phyloP scores from a whole-genome alignment of 2,113 vertebrate genomes.

The Chelonoidis abingdonii region DNA sequence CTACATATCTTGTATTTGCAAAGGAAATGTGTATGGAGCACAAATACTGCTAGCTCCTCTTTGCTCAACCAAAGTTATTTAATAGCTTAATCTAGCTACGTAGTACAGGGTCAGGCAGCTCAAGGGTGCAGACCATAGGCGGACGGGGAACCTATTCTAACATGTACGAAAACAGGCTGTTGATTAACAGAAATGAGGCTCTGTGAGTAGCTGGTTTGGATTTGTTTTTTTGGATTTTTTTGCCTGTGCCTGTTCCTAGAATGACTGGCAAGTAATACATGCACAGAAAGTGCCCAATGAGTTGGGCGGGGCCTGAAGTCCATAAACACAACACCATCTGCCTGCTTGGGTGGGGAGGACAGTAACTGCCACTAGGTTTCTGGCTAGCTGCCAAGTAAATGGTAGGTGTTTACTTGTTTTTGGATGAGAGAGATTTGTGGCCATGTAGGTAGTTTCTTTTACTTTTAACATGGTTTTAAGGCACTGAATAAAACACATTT shows the following conservation, averaged over 20 bases:
- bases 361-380: background rate
- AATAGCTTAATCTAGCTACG: background rate
- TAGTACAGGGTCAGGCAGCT: background rate
- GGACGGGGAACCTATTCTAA: background rate
- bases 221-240: background rate
- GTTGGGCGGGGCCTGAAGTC: slow-evolving; percentile 15
- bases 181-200: background rate
- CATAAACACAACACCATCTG: slow-evolving; percentile 24
- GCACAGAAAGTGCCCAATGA: slow-evolving; percentile 20
- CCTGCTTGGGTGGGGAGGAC: background rate
- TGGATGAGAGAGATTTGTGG: background rate
- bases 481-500: background rate
- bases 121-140: background rate
- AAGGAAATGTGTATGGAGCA: background rate
- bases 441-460: background rate
- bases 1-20: background rate
- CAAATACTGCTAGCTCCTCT: background rate
- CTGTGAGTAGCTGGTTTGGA: background rate
- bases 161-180: background rate
- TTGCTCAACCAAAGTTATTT: background rate
- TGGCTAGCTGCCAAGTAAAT: background rate
- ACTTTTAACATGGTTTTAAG: background rate
- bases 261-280: slow-evolving; percentile 40
- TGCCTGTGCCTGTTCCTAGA: slow-evolving; percentile 6
- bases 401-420: background rate